Percentiles rank a stretch among this genome's conserved stretches.
These are phyloP conservation scores for Parnassius glacialis DNA, from an alignment of 2,888 invertebrate species.

Conservation along the genomic window DNA sequence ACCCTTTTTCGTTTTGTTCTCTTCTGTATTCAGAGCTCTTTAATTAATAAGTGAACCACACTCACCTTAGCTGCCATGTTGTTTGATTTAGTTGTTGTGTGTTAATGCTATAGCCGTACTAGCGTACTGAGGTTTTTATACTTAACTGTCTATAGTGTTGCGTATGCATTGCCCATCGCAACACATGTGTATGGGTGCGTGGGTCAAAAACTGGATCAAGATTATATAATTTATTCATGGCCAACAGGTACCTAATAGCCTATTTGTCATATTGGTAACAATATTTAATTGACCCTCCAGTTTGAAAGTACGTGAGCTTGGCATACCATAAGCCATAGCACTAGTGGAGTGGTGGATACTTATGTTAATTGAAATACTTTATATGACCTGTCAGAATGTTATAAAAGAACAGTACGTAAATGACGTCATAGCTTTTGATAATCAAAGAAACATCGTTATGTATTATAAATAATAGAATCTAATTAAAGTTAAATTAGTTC, in stretches of 20 bases:
- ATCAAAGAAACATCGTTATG: too few relatives aligned
- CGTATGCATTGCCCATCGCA: slow-evolving; percentile 31
- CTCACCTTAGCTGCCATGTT: slow-evolving; percentile 73
- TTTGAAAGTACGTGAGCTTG: slow-evolving; percentile 20
- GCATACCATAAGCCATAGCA: background rate
- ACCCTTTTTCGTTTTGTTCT: too few relatives aligned
- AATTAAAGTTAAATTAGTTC: too few relatives aligned
- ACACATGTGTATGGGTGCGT: slow-evolving; percentile 19
- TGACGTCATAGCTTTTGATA: too few relatives aligned
- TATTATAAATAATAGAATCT: too few relatives aligned
- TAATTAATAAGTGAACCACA: slow-evolving; percentile 27
- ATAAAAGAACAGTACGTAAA: too few relatives aligned
- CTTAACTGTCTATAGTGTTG: slow-evolving; percentile 26
- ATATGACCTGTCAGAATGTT: too few relatives aligned
- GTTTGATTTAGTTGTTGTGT: slow-evolving; percentile 50
- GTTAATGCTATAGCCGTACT: slow-evolving; percentile 49
- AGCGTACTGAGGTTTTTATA: slow-evolving; percentile 57
- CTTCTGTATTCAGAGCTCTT: too few relatives aligned
- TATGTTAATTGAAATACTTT: too few relatives aligned
- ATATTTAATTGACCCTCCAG: slow-evolving; percentile 2
- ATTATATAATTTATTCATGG: slow-evolving; percentile 41
- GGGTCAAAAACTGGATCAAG: slow-evolving; percentile 46
- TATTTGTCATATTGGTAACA: slow-evolving; percentile 19
- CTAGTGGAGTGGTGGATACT: too few relatives aligned
- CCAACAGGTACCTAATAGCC: slow-evolving; percentile 14